A percentile compares a stretch with the other conserved stretches of the same genome.
Evolutionary conservation across 2,888 invertebrate species (phyloP).

Genomic region (Drosophila nr. perissopoda): DNA sequence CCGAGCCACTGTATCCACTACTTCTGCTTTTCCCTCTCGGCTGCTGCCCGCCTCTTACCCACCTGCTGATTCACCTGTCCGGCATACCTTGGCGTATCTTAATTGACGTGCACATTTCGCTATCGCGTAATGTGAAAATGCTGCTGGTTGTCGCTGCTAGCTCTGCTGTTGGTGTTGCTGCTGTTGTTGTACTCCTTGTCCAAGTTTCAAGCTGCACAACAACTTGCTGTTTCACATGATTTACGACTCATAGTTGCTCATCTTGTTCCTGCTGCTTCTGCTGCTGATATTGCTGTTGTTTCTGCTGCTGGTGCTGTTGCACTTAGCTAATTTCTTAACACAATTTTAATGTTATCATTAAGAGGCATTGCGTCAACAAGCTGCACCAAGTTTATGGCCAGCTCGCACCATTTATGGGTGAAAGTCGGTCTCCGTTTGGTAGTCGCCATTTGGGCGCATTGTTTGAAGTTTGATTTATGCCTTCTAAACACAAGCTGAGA

Average conservation of each 20-base stretch:
- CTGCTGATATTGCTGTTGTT: conserved; percentile 18
- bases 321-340: conserved; percentile 78
- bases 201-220: conserved; percentile 47
- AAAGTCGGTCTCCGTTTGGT: conserved; percentile 54
- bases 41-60: conserved; percentile 28
- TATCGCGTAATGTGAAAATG: conserved; percentile 80
- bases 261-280: conserved; percentile 29
- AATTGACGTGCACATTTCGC: conserved; percentile 81
- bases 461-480: conserved; percentile 75
- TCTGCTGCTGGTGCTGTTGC: conserved; percentile 23
- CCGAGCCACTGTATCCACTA: conserved; percentile 54
- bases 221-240: conserved; percentile 64
- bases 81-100: conserved; percentile 79
- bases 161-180: conserved; percentile 17
- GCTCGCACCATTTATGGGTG: conserved; percentile 71
- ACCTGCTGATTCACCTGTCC: conserved; percentile 72
- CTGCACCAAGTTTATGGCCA: conserved; percentile 55
- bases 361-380: conserved; percentile 70
- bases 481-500: conserved; percentile 14
- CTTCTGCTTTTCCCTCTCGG: conserved; percentile 3
- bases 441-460: conserved; percentile 48
- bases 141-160: conserved; percentile 55
- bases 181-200: conserved; percentile 26
- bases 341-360: conserved; percentile 79
- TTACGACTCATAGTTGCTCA: conserved; percentile 62